Conservation (phyloP, 2,797 vertebrate species). For the Sebastes oblongus region DNA sequence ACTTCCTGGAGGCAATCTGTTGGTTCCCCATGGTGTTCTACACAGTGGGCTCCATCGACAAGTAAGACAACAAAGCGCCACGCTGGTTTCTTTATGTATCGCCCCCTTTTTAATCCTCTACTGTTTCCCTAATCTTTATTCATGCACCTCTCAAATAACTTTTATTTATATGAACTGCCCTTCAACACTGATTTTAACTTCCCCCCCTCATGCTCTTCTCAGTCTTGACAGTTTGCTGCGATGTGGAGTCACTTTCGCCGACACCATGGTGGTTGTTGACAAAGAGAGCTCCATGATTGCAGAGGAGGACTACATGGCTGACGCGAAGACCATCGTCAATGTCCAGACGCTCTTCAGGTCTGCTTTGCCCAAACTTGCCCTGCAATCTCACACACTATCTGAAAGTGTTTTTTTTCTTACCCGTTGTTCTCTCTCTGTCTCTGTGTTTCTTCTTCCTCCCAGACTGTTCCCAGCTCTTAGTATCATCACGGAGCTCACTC, state of each 20-base stretch:
- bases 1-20: slow-evolving; percentile 88
- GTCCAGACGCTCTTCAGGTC: slow-evolving; percentile 89
- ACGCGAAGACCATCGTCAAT: slow-evolving; percentile 88
- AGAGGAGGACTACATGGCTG: slow-evolving; percentile 90
- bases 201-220: neutral
- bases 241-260: slow-evolving; percentile 86
- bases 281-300: slow-evolving; percentile 90
- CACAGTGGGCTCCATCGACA: slow-evolving; percentile 89
- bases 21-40: slow-evolving; percentile 91
- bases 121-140: neutral
- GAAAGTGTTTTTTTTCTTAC: neutral
- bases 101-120: neutral
- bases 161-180: neutral
- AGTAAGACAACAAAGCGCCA: slow-evolving; percentile 73
- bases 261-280: slow-evolving; percentile 89
- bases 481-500: slow-evolving; percentile 88
- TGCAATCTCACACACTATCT: neutral
- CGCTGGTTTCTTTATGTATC: neutral
- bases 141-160: neutral
- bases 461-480: slow-evolving; percentile 87
- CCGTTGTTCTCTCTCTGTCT: neutral
- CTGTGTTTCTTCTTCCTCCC: slow-evolving; percentile 5
- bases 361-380: neutral
- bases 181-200: neutral
- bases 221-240: slow-evolving; percentile 87